Evolutionary conservation across 2,113 vertebrate genomes (phyloP), one percentile per base, ranked within the genome.

Genomic region (Puma concolor): DNA sequence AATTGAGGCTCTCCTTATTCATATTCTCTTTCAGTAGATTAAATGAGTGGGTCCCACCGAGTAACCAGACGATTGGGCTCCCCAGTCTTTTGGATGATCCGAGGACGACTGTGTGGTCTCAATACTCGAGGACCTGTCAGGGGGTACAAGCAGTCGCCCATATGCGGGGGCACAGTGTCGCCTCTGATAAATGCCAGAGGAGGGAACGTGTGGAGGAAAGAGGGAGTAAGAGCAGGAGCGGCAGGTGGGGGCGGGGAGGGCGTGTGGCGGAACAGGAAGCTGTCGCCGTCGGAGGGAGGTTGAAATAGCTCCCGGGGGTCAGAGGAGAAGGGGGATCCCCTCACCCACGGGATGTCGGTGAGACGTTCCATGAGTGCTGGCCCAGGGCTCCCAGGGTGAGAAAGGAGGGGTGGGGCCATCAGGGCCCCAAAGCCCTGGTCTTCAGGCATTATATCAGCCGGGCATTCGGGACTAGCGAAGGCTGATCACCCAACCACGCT

Each of bases 391-490:
- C 15, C 64, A 16, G 7, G 41, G 50, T 10, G 33, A 66, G 52
- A 38, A 21, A 33, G 52, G 52, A 3, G 19, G 44, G 11, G 54
- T 0, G 15, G 2, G 25, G n/a, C 29, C 0, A 3, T 5, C 11
- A 15, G 25, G 15, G 15, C 13, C 0, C 12, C 1, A 0, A 8
- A 2, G 41, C 12, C 44, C 29, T 33, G 0, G 3, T 48, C 63
- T 41, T 1, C 4, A 1, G 38, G 44, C 4, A 0, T 1, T 19
- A 4, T 14, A 4, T 7, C 52, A n/a, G 13, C 9, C 3, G 25
- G 38, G 17, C 16, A 0, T 25, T 15, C 0, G 7, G 48, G n/a
- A 82, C 7, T 41, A 5, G 0, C 0, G 50, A 29, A 0, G 6
- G 31, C 38, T 71, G 19, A 8, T 23, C 29, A 5, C 66, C 66